Percentiles rank a stretch among this genome's conserved stretches.
phyloP scores from a whole-genome alignment of 2,113 vertebrate genomes.

The Hirundichthys speculiger region DNA sequence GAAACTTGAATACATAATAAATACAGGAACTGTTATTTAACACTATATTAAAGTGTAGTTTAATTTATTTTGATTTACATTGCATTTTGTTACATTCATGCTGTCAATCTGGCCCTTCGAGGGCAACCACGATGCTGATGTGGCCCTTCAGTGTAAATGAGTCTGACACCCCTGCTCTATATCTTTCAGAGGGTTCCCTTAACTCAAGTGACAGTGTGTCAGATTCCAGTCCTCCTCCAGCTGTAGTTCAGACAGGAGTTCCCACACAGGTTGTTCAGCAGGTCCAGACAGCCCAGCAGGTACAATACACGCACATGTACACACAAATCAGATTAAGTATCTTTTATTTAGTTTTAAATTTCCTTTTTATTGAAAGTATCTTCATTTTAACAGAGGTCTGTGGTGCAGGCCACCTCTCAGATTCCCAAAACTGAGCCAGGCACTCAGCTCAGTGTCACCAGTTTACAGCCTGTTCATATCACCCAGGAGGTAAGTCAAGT shows the following conservation, averaged over 20 bases:
- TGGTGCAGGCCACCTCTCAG: constrained; percentile 88
- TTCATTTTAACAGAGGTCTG: constrained; percentile 84
- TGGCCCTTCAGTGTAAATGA: too few species aligned
- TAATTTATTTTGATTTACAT: too few species aligned
- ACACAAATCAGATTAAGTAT: neutral
- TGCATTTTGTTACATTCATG: too few species aligned
- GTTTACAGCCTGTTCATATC: constrained; percentile 88
- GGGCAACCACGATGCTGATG: too few species aligned
- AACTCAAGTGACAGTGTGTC: constrained; percentile 89
- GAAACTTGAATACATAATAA: too few species aligned
- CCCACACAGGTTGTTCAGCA: constrained; percentile 94
- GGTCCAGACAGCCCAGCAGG: constrained; percentile 89
- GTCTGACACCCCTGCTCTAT: too few species aligned
- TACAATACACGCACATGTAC: constrained; percentile 47
- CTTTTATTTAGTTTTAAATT: neutral
- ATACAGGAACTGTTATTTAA: too few species aligned
- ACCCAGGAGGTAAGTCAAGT: constrained; percentile 83
- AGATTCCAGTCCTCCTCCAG: constrained; percentile 87
- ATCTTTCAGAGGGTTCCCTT: constrained; percentile 86
- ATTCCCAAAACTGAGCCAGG: constrained; percentile 86
- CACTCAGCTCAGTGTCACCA: constrained; percentile 87
- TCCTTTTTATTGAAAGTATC: neutral
- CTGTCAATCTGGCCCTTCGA: too few species aligned
- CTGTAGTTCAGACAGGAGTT: constrained; percentile 87
- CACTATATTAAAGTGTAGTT: too few species aligned